Evolutionary conservation across 1,140 invertebrate genomes (phyloP), one percentile per base, ranked within the genome.

Genomic region (Pristionchus pacificus): DNA sequence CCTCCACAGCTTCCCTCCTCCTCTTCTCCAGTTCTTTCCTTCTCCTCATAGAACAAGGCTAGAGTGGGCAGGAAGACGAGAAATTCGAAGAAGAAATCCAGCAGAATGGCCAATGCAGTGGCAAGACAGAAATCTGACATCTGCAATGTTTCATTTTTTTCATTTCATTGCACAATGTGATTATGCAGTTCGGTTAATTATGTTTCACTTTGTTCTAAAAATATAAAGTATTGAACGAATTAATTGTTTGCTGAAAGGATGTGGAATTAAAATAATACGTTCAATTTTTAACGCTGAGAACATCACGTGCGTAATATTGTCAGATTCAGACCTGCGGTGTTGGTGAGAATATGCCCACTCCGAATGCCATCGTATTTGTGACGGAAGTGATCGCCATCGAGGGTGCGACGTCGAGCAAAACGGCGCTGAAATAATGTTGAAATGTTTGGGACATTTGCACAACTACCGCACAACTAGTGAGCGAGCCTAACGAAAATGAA

Each of bases 1-100:
- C 2, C 1, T 75, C 74, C 14, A 31, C 27, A n/a, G 38, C 38
- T 19, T 74, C 30, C 57, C 25, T 70, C 30, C 33, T 60, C 2
- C 30, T 57, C 2, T 19, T 25, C 33, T 33, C 38, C 38, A 72
- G 64, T 30, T 2, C 15, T 29, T 68, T 55, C 31, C 31, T 68
- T 73, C 29, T 68, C 65, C 25, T 73, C 66, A 32, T 73, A 73
- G 30, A 61, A 73, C 1, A 79, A n/a, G 13, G 64, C 64, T 29
- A 79, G 57, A 33, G 66, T 71, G 28, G 79, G 75, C 1, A 72
- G 75, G 60, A 83, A 80, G 32, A 82, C 58, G n/a, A 71, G 27
- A 65, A 80, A 82, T 68, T 83, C 79, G 32, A 80, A 70, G 6
- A 81, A 19, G 59, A 81, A 80, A 70, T 80, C 80, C 15, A 80